Base-by-base conservation (phyloP, 2,888 invertebrate genomes). In the Drosophila stalkeri region DNA sequence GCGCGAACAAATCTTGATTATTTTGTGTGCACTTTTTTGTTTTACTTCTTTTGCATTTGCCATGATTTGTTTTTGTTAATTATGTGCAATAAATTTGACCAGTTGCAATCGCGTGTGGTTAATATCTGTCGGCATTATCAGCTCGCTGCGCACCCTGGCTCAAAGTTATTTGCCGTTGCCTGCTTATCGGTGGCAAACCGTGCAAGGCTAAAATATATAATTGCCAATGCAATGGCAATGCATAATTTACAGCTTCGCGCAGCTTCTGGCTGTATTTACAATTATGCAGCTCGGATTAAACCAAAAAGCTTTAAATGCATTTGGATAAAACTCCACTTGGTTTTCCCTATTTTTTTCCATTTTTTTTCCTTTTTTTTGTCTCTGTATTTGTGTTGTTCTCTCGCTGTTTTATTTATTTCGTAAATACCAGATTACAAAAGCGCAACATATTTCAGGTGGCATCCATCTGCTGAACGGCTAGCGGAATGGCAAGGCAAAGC, bases 371-470 rank as follows among this genome's bases (percentile, higher is more conserved):
- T 69, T 46, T 62, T 16, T 23, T 14, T 49, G 20, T 23, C 9
- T 33, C 8, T 52, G 20, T 8, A 3, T 16, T 35, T 55, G 33
- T 49, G 37, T 4, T 43, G 37, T 16, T 43, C 68, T 60, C 70
- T 80, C 74, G 77, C 79, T 80, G 85, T 74, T 81, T 81, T 81
- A 89, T 86, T 90, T 80, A 80, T 84, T 81, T 74, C 79, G 79
- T 75, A 83, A 90, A 89, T 89, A 85, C 83, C 76, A 89, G 90
- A 90, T 89, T 89, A 89, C 90, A 83, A 87, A 81, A 80, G 82
- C 64, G 75, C 81, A 87, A 77, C 89, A 90, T 87, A 86, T 90
- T 82, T 81, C 75, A 86, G 73, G 64, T 80, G 69, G 43, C 20
- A 51, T 55, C 54, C 64, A 57, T n/a, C 27, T 49, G 61, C 33